A percentile compares a stretch with the other conserved stretches of the same genome.
Conservation (phyloP, 2,888 invertebrate genomes). For the Torymus aiolomorphi region DNA sequence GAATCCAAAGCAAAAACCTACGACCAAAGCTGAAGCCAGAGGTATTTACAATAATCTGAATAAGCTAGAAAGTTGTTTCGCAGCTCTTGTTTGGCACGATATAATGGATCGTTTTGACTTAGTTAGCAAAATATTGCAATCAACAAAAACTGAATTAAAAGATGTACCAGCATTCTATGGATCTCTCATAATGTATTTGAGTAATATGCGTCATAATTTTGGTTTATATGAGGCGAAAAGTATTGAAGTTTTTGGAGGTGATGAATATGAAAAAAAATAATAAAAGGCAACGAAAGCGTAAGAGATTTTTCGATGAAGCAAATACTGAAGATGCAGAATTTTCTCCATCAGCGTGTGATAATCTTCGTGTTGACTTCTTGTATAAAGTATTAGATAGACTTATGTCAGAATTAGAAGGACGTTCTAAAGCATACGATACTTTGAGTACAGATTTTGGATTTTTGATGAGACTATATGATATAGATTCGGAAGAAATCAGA, state of each 20-base stretch:
- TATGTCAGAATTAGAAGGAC: neutral
- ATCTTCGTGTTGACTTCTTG: neutral
- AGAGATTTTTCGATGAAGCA: neutral
- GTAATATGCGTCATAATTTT: too few relatives aligned
- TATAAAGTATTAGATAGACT: constrained; percentile 10
- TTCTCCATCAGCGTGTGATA: neutral
- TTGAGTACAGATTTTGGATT: constrained; percentile 2
- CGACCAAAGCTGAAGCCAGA: constrained; percentile 41
- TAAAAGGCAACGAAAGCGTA: neutral
- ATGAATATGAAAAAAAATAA: constrained; percentile 14
- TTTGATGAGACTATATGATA: neutral
- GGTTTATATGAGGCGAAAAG: too few relatives aligned
- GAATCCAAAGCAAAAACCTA: constrained; percentile 36
- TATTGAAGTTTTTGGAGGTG: too few relatives aligned
- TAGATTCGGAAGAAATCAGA: neutral
- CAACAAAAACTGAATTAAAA: too few relatives aligned
- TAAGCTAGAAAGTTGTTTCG: constrained; percentile 39
- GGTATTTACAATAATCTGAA: constrained; percentile 36
- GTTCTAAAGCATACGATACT: neutral
- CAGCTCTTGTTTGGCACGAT: constrained; percentile 41
- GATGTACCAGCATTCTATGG: too few relatives aligned
- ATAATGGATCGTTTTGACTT: constrained; percentile 49
- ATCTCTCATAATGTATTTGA: too few relatives aligned
- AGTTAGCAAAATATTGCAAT: too few relatives aligned
- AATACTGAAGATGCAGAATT: neutral